Evolutionary conservation across 2,797 vertebrate species (phyloP), one percentile per base, ranked within the genome.

Genomic region (Notoglanidium macrostoma): DNA sequence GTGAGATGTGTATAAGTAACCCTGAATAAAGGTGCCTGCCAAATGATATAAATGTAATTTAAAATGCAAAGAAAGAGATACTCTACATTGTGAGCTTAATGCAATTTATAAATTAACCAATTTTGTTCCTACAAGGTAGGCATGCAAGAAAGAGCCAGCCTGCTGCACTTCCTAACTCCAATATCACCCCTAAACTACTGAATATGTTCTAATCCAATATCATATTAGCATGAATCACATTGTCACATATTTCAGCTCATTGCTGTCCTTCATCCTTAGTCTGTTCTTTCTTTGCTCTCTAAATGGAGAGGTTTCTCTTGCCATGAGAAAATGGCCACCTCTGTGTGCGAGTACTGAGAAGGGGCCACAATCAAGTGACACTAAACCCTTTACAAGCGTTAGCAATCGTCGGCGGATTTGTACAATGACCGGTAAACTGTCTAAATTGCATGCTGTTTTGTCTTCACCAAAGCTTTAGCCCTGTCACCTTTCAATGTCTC

Each of bases 381-480:
- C 93, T 95, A 95, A 96, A 94, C 91, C 94, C 82, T 91, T 95
- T 95, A 96, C 95, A 95, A 94, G 94, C 93, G 93, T 92, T 85
- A 91, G 92, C 93, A 93, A 95, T 94, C 94, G 93, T 91, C 67
- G 91, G 84, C 90, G 93, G 94, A 93, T 95, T 96, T 95, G 95
- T 93, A 95, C 93, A 95, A 95, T 94, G 92, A 93, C 89, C 93
- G 93, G 95, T 95, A 96, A 96, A 95, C 94, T 92, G 94, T 93
- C 95, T 95, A 95, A 96, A 96, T 96, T 96, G 94, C 94, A 92
- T 93, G 93, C 92, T 93, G 94, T 96, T 95, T 92, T 89, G 92
- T 90, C 92, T 90, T 87, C 92, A 92, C 40, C 55, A 93, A 92
- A 93, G 92, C 91, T 94, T 94, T 92, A 91, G 90, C 93, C 94